phyloP scores from a whole-genome alignment of 2,797 vertebrate species.

The Labeo calbasu region DNA sequence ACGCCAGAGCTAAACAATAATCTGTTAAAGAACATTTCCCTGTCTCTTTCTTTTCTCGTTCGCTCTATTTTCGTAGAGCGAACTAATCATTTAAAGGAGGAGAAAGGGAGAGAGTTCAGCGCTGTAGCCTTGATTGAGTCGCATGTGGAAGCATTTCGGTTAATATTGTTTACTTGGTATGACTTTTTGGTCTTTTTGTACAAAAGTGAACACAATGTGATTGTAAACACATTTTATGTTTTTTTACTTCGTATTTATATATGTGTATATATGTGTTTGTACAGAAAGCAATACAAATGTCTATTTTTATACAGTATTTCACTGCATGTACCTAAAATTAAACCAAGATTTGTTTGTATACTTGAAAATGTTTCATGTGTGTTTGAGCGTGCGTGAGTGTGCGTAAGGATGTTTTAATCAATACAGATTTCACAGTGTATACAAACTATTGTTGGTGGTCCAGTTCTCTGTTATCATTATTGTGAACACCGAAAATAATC shows the following conservation, averaged over 20 bases:
- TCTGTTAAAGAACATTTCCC: constrained; percentile 31
- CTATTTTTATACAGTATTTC: constrained; percentile 94
- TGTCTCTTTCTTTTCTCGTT: constrained; percentile 38
- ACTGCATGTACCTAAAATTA: constrained; percentile 78
- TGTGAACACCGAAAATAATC: constrained; percentile 28
- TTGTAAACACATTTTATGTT: constrained; percentile 92
- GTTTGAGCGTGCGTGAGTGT: background rate
- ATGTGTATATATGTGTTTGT: constrained; percentile 82
- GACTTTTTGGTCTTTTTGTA: constrained; percentile 69
- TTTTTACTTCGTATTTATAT: constrained; percentile 96
- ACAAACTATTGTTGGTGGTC: constrained; percentile 39
- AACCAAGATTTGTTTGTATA: constrained; percentile 56
- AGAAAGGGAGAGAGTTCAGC: constrained; percentile 45
- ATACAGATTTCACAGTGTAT: constrained; percentile 44
- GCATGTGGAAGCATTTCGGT: constrained; percentile 89
- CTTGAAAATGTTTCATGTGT: constrained; percentile 9
- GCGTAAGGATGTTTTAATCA: constrained; percentile 15
- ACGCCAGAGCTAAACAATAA: constrained; percentile 84
- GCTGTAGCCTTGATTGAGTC: constrained; percentile 79
- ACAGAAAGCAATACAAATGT: constrained; percentile 86
- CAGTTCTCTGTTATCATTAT: constrained; percentile 32
- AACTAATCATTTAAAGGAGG: constrained; percentile 46
- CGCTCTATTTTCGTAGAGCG: constrained; percentile 10
- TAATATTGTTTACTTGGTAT: constrained; percentile 89
- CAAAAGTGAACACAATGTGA: constrained; percentile 93